These are phyloP conservation scores for Oceanites oceanicus DNA, from an alignment of 2,113 vertebrate genomes.

Conservation along the genomic window DNA sequence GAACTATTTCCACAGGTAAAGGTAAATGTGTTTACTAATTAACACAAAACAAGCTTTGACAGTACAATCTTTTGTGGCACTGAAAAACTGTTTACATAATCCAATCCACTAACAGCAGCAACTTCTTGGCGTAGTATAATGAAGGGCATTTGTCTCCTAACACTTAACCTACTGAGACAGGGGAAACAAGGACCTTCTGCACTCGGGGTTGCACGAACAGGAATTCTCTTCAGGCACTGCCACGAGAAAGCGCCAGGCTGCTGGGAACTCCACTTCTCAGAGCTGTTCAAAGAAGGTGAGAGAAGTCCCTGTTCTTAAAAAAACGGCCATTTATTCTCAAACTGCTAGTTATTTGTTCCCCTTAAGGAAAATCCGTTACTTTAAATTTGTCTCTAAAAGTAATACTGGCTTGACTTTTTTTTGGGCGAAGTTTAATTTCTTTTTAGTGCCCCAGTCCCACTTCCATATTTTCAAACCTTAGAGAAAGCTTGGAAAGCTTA, in stretches of 20 bases:
- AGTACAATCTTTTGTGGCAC: background rate
- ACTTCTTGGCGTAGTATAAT: background rate
- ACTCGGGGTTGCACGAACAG: background rate
- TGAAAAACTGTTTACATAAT: background rate
- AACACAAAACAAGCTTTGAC: background rate
- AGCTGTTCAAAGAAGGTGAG: background rate
- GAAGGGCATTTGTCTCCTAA: background rate
- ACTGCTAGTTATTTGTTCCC: no score
- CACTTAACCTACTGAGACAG: background rate
- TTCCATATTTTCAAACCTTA: background rate
- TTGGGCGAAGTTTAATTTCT: background rate
- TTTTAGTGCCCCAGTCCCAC: background rate
- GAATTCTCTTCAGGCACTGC: background rate
- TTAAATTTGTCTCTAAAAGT: background rate
- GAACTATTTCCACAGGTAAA: background rate
- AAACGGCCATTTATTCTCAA: background rate
- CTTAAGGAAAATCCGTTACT: background rate
- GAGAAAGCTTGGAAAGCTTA: background rate
- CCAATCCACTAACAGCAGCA: background rate
- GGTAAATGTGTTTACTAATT: background rate
- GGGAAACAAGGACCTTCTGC: background rate
- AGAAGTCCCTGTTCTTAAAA: background rate
- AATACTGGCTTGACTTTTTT: background rate
- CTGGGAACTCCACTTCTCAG: background rate
- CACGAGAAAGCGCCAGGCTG: background rate